Evolutionary conservation across 2,113 vertebrate genomes (phyloP), one percentile per base, ranked within the genome.

Genomic region (Paratilapia polleni): DNA sequence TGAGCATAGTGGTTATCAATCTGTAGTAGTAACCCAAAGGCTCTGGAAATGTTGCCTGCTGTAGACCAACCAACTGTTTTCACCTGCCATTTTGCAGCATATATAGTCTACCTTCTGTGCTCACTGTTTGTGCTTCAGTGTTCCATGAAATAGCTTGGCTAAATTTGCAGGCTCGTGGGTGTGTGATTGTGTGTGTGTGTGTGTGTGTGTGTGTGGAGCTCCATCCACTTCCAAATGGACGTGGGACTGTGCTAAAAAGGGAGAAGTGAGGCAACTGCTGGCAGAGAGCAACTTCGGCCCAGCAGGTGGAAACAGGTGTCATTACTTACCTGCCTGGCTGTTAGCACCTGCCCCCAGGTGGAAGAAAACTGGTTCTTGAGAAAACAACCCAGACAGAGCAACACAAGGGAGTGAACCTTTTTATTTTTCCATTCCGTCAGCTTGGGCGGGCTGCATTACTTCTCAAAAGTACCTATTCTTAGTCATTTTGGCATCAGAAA

Each of bases 221-320:
- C 43, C 54, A 63, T 59, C 56, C 36, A 13, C 4, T 57, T 83
- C 81, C 77, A 84, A 82, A 80, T 26, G 14, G 77, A 52, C 19
- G 63, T 87, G 78, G 87, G 81, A 78, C 52, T 66, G 77, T 73
- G 70, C 58, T 81, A 38, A 66, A 88, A 77, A 79, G 28, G 56
- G 8, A 64, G 49, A 49, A 57, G 60, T 61, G 64, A 86, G 83
- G 75, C 59, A 86, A 52, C 60, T 64, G 84, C 74, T 62, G 84
- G 83, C 79, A 70, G 58, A 34, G 70, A 90, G 79, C 83, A 11
- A 20, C 83, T 61, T 52, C 0, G 2, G 47, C 78, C 36, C 86
- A 85, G 83, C 89, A 80, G 87, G 89, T 91, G 85, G 76, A 80
- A 91, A 66, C 93, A 61, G 77, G 87, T 90, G 82, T 83, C 79